Conservation (phyloP, 1,140 invertebrate genomes). For the Metaphire vulgaris region DNA sequence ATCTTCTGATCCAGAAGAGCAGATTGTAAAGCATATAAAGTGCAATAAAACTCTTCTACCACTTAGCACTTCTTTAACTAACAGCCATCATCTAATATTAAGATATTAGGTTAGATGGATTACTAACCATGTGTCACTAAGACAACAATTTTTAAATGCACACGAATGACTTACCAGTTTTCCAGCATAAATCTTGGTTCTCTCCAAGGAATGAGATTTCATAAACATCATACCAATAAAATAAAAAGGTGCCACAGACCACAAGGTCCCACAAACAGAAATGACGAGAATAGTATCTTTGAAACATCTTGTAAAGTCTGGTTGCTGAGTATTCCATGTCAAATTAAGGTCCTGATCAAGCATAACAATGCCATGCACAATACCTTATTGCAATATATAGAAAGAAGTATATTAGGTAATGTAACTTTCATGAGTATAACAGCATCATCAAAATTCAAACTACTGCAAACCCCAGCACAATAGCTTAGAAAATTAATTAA, state of each 20-base stretch:
- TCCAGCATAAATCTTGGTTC: neutral
- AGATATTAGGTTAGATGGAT: neutral
- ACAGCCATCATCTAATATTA: neutral
- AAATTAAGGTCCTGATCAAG: slow-evolving; percentile 35
- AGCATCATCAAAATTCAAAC: too few relatives aligned
- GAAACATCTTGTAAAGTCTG: slow-evolving; percentile 45
- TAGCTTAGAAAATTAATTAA: too few relatives aligned
- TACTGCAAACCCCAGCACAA: too few relatives aligned
- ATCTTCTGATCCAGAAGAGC: too few relatives aligned
- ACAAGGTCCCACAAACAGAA: slow-evolving; percentile 63
- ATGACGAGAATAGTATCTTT: slow-evolving; percentile 69
- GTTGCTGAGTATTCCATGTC: slow-evolving; percentile 40
- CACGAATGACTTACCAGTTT: neutral
- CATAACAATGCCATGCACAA: too few relatives aligned
- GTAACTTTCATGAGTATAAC: too few relatives aligned
- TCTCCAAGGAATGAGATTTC: neutral
- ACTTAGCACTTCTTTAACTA: neutral
- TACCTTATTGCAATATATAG: too few relatives aligned
- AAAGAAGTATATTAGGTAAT: too few relatives aligned
- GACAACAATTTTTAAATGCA: neutral
- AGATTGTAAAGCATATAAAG: too few relatives aligned
- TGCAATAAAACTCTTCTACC: neutral
- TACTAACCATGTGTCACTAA: neutral
- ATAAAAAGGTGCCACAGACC: slow-evolving; percentile 35
- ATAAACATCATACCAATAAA: slow-evolving; percentile 31